A percentile compares a stretch with the other conserved stretches of the same genome.
phyloP scores from a whole-genome alignment of 2,797 vertebrate genomes.

The Mormyrops attenuatus region DNA sequence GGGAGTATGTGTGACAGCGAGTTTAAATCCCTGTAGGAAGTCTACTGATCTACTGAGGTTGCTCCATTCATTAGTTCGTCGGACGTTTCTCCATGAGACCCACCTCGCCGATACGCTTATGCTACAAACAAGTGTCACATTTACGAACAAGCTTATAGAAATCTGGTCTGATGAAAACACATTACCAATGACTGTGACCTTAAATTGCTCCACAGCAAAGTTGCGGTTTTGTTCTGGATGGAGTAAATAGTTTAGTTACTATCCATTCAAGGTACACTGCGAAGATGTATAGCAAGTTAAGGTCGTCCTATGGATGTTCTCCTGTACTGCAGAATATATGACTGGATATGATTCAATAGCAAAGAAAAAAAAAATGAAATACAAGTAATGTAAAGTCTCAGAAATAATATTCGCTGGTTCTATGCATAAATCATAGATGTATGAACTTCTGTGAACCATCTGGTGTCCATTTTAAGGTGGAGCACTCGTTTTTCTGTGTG shows the following conservation, averaged over 20 bases:
- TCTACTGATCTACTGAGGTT: background rate
- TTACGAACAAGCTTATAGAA: background rate
- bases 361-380: background rate
- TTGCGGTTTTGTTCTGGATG: background rate
- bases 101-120: background rate
- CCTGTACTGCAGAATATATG: background rate
- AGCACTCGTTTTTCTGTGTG: background rate
- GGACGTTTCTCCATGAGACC: background rate
- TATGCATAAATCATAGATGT: constrained; percentile 3
- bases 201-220: background rate
- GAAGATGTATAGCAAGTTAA: background rate
- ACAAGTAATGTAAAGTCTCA: background rate
- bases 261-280: background rate
- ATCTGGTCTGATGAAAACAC: background rate
- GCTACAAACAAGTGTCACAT: background rate
- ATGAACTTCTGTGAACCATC: background rate
- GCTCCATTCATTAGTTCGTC: background rate
- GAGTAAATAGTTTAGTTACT: background rate
- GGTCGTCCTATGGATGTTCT: background rate
- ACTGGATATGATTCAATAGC: background rate
- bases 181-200: background rate
- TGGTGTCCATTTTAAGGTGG: background rate
- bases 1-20: background rate
- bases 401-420: background rate
- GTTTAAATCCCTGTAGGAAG: background rate